These are phyloP conservation scores for Todus mexicanus DNA, from an alignment of 2,797 vertebrate species.

Conservation along the genomic window DNA sequence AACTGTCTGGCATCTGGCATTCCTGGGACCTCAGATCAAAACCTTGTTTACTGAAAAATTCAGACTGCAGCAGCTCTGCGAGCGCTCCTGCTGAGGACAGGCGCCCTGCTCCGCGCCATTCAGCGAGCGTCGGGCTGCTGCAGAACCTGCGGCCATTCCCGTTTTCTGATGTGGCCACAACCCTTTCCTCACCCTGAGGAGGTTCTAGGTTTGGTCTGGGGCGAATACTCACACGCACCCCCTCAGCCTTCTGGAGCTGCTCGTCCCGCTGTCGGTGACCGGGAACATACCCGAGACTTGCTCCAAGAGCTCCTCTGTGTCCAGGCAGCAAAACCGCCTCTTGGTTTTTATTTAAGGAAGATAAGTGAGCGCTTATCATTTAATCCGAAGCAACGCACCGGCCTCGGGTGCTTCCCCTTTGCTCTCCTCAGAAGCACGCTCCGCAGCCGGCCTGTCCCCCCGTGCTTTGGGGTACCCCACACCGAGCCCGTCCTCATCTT, in stretches of 20 bases:
- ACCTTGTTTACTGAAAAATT: background rate
- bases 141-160: fast-evolving
- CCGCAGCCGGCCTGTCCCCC: background rate
- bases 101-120: background rate
- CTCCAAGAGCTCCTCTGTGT: background rate
- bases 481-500: fast-evolving
- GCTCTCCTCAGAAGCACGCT: background rate
- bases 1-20: background rate
- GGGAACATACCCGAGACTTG: background rate
- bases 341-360: background rate
- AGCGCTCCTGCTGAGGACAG: too few relatives aligned
- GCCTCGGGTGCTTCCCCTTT: background rate
- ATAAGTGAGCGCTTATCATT: background rate
- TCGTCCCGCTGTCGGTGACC: background rate
- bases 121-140: background rate
- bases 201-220: background rate
- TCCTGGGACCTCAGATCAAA: background rate
- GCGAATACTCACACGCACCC: background rate
- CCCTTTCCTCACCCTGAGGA: background rate
- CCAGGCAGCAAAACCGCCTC: background rate
- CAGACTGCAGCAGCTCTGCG: background rate
- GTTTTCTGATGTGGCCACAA: fast-evolving
- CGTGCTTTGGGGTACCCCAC: background rate
- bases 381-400: background rate
- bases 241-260: background rate